Evolutionary conservation across 1,140 invertebrate species (phyloP), one percentile per base, ranked within the genome.

Genomic region (Rhopalosiphum padi): DNA sequence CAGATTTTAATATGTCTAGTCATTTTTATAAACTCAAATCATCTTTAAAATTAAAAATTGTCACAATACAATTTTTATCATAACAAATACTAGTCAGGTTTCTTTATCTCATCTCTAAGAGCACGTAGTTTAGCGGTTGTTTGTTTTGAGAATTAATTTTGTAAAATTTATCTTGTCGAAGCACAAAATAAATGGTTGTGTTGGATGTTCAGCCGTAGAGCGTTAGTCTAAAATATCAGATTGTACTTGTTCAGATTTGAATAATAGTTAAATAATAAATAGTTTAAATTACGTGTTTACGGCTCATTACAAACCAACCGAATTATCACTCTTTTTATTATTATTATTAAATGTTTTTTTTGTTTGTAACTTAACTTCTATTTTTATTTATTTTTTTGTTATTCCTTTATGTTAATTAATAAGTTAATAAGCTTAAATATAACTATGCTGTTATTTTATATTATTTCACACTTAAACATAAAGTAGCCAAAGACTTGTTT

Each of bases 401-500:
- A 53, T 55, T 89, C 51, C 22, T 37, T 41, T 41, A 90, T 60
- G 22, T 90, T n/a, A 90, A 90, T 15, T 68, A 68, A 68, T 68
- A 55, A 30, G 55, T 55, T 25, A 55, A 23, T 55, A 68, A n/a
- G 60, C 30, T 68, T 68, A 77, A 51, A 77, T 77, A n/a, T 77
- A 68, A 68, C 30, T n/a, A 35, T 41, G 41, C 23, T 90, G 21
- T 68, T 43, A 55, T 60, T n/a, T 43, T 90, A 68, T 43, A 60
- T 90, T 43, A 90, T 68, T 90, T 90, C 43, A 30, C 55, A 90
- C 53, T 2, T 53, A 89, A 89, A 55, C 8, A 25, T 89, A 55
- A 37, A 89, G 23, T 68, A 90, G 89, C 89, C 89, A 90, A 90
- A 90, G 53, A 90, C 37, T 90, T 90, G 89, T 90, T 90, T 90